A percentile compares a stretch with the other conserved stretches of the same genome.
Conservation (phyloP, 1,140 invertebrate genomes). For the Drosophila carrolli region DNA sequence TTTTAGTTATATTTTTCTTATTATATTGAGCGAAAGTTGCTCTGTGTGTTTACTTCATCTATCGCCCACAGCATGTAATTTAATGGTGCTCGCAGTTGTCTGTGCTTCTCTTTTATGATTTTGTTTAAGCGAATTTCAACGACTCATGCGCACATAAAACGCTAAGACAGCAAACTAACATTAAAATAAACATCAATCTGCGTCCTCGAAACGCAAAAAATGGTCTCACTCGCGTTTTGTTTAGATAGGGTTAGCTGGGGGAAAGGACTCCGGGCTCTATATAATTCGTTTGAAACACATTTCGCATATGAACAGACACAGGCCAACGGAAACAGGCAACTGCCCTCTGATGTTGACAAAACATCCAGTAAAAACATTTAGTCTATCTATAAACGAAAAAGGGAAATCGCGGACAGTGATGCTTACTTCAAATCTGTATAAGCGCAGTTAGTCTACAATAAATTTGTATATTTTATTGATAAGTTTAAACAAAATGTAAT, state of each 20-base stretch:
- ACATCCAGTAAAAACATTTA: slow-evolving; percentile 66
- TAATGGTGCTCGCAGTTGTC: slow-evolving; percentile 14
- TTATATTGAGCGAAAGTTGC: too few species aligned
- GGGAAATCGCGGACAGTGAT: slow-evolving; percentile 4
- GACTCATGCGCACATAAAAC: slow-evolving; percentile 67
- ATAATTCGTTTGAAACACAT: slow-evolving; percentile 49
- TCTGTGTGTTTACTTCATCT: background rate
- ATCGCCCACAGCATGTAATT: slow-evolving; percentile 5
- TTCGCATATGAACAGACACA: slow-evolving; percentile 44
- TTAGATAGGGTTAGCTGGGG: slow-evolving; percentile 46
- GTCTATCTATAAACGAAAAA: slow-evolving; percentile 24
- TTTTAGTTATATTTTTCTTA: too few species aligned
- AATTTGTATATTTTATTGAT: too few species aligned
- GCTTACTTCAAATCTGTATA: background rate
- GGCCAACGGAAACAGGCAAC: slow-evolving; percentile 31
- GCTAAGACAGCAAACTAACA: slow-evolving; percentile 63
- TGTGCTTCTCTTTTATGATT: slow-evolving; percentile 64
- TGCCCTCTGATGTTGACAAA: slow-evolving; percentile 57
- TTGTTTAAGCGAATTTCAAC: slow-evolving; percentile 48
- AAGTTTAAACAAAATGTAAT: too few species aligned
- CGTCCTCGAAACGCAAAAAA: slow-evolving; percentile 26
- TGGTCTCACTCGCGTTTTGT: slow-evolving; percentile 7
- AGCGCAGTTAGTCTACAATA: too few species aligned
- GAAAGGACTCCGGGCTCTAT: background rate
- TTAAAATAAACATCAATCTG: slow-evolving; percentile 69